Conservation (phyloP, 2,888 invertebrate species). For the Ischnura elegans region DNA sequence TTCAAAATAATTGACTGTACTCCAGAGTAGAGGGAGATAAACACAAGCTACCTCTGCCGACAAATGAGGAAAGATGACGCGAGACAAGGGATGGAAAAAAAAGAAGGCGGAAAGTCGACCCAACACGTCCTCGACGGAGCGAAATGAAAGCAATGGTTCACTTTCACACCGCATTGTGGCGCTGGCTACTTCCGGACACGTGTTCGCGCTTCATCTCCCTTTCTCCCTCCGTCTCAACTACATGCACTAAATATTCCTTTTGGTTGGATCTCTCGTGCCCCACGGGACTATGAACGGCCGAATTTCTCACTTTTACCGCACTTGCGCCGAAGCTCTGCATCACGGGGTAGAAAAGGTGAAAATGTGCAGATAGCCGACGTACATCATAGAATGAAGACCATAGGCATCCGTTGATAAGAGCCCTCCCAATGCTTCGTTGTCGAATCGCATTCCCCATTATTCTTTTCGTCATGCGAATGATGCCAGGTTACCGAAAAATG, state of each 20-base stretch:
- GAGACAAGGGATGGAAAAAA: background rate
- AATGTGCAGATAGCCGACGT: background rate
- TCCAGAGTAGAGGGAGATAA: slow-evolving; percentile 2
- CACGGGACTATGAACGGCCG: background rate
- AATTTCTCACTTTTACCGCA: background rate
- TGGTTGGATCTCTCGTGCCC: background rate
- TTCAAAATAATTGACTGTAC: slow-evolving; percentile 47
- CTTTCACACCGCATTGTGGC: background rate
- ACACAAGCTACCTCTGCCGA: background rate
- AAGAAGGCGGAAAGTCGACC: background rate
- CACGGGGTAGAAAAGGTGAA: background rate
- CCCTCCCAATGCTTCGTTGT: no score
- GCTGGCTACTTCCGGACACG: background rate
- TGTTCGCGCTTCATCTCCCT: background rate
- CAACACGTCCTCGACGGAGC: background rate
- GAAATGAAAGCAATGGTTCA: background rate
- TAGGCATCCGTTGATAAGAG: no score
- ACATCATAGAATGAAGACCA: no score
- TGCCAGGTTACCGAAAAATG: no score
- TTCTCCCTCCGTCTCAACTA: no score
- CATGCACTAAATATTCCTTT: background rate
- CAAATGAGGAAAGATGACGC: slow-evolving; percentile 55
- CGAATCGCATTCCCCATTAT: no score
- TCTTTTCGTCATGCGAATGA: no score
- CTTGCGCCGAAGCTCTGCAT: background rate